A percentile compares a stretch with the other conserved stretches of the same genome.
Evolutionary conservation across 2,797 vertebrate species (phyloP).

Genomic region (Emydoidea blandingii): DNA sequence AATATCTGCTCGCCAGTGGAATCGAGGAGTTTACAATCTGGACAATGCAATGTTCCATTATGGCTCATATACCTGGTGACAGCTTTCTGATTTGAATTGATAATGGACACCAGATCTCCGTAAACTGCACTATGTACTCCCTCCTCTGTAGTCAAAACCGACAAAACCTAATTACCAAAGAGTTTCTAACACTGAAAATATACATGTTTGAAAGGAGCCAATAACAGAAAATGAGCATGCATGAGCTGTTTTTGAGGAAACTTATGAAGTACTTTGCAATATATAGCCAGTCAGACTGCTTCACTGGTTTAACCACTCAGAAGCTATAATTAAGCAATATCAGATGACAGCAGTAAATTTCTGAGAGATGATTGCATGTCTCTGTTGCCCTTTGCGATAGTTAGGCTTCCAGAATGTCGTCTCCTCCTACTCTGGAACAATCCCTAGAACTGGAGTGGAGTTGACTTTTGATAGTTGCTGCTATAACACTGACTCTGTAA

Average conservation of each 20-base stretch:
- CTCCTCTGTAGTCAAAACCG: accelerated
- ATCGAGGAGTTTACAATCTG: not conserved
- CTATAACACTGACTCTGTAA: conserved; percentile 30
- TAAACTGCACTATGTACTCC: not conserved
- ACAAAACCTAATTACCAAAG: not conserved
- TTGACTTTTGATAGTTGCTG: conserved; percentile 23
- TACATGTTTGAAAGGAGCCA: not conserved
- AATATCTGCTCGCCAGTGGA: not conserved
- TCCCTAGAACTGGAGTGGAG: not conserved
- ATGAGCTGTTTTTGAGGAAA: not conserved
- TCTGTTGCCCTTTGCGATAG: conserved; percentile 6
- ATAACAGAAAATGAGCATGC: accelerated
- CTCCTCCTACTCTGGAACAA: not conserved
- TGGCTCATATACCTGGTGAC: not conserved
- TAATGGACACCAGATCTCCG: not conserved
- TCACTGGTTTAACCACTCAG: not conserved
- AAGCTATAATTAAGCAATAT: not conserved
- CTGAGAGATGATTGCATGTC: not conserved
- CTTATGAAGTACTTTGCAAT: not conserved
- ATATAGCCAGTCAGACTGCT: not conserved
- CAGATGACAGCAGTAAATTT: conserved; percentile 5
- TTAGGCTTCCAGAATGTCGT: not conserved
- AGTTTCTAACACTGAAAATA: not conserved
- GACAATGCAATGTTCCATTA: not conserved
- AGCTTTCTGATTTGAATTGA: not conserved